phyloP scores from a whole-genome alignment of 1,140 invertebrate genomes.

The Neodiprion lecontei region DNA sequence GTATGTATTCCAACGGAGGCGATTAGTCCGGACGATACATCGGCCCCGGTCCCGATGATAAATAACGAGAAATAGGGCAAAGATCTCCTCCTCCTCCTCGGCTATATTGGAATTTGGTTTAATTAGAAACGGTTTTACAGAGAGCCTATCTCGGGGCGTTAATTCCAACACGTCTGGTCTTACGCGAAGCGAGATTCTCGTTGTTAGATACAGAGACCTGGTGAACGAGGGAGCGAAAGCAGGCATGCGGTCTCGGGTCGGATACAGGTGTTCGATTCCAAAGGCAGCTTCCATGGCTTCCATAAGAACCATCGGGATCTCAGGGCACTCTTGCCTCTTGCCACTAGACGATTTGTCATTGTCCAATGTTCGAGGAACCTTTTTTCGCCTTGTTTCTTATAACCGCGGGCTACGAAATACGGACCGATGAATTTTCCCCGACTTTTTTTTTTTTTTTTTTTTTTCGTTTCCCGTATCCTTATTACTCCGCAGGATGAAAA shows the following conservation, averaged over 20 bases:
- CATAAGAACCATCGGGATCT: not conserved
- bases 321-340: not conserved
- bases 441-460: no score
- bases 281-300: not conserved
- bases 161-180: not conserved
- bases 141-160: not conserved
- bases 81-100: no score
- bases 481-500: no score
- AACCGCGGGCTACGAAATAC: not conserved
- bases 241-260: not conserved
- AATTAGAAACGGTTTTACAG: not conserved
- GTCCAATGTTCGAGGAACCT: not conserved
- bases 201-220: not conserved
- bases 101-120: not conserved
- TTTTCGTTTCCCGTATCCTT: no score
- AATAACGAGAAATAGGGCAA: no score
- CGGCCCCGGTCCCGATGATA: no score
- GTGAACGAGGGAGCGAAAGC: not conserved
- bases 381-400: not conserved
- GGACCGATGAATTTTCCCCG: no score
- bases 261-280: not conserved
- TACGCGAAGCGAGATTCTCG: not conserved
- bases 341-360: not conserved
- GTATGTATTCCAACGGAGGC: no score
- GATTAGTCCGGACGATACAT: no score